Evolutionary conservation across 2,113 vertebrate species (phyloP), one percentile per base, ranked within the genome.

Genomic region (Ptilorrhoa leucosticta): DNA sequence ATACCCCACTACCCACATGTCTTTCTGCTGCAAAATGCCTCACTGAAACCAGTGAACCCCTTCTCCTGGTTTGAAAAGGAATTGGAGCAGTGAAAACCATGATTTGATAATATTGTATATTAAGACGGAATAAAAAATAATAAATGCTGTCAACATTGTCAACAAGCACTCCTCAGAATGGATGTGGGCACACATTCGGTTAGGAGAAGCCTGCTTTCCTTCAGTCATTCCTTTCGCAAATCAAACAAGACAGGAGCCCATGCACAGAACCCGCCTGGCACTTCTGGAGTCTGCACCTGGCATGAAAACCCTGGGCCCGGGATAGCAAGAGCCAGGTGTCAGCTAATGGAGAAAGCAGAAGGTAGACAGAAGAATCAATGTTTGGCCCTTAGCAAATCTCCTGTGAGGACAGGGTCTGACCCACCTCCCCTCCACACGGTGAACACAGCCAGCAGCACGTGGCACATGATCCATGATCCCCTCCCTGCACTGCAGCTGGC

Each of bases 361-460:
- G 15, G 40, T 21, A 35, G 35, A 60, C 61, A 35, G 30, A 35
- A 53, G 17, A 26, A 50, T 8, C 42, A 33, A 11, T 27, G 15
- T n/a, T 13, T 45, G 37, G 12, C 42, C 37, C 33, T 48, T n/a
- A 63, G 60, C 30, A 89, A 39, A 47, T 12, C 11, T 57, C 26
- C 22, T 19, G 84, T 23, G 40, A 83, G 50, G 24, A 24, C 44
- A 66, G 19, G 40, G 9, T 17, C 51, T 91, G 35, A 17, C 6
- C 11, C 35, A 30, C 23, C 30, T 50, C 39, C 30, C 50, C 18
- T 86, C 26, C 24, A 3, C 27, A 10, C 0, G 17, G 31, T 15
- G 63, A 4, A 2, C 22, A 13, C 33, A 5, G 60, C 18, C 33
- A 8, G 44, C 39, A n/a, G 28, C 37, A 30, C 0, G 0, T 1